phyloP scores from a whole-genome alignment of 2,797 vertebrate species.

The Graptemys geographica region DNA sequence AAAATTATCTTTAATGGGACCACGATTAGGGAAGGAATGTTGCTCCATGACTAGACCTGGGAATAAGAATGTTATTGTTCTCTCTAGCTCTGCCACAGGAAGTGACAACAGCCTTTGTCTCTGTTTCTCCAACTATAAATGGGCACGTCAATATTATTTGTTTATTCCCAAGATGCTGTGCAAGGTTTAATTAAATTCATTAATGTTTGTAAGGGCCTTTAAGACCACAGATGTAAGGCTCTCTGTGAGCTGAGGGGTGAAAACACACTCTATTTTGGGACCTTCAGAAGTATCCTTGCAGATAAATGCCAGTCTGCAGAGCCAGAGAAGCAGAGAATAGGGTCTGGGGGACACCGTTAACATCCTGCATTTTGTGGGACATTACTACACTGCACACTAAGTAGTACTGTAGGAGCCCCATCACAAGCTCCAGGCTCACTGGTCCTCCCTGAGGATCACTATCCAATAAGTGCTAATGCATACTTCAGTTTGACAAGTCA shows the following conservation, averaged over 20 bases:
- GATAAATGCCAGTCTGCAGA: neutral
- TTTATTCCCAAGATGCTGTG: neutral
- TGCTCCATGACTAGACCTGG: neutral
- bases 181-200: neutral
- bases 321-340: neutral
- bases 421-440: neutral
- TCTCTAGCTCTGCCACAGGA: neutral
- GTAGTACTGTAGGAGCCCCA: accelerated
- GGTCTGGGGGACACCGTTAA: neutral
- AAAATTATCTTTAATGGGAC: neutral
- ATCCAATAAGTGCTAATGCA: neutral
- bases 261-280: neutral
- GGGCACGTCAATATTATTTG: neutral
- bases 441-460: neutral
- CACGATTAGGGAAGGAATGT: neutral
- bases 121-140: neutral
- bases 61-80: neutral
- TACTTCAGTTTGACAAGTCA: neutral
- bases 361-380: neutral
- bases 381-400: accelerated
- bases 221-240: no score
- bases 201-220: neutral
- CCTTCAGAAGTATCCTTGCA: neutral
- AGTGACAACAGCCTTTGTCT: neutral
- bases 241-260: no score